Conservation (phyloP, 2,797 vertebrate genomes). For the Phoeniculus purpureus region DNA sequence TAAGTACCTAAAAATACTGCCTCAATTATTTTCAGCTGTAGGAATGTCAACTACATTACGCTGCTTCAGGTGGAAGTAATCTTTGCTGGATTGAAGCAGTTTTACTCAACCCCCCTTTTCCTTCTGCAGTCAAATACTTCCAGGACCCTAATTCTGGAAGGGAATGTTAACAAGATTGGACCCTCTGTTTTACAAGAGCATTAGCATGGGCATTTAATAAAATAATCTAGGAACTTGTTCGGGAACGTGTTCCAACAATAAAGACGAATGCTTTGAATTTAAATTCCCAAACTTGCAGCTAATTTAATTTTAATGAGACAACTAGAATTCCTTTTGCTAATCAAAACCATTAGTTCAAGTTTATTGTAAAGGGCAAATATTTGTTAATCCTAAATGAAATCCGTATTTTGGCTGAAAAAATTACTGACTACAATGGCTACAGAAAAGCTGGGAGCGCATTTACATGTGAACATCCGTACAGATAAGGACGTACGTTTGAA, state of each 20-base stretch:
- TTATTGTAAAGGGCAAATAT: not conserved
- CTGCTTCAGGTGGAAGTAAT: not conserved
- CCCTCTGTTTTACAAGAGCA: constrained; percentile 13
- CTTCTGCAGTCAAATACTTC: not conserved
- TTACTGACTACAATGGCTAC: no score
- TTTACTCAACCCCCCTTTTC: not conserved
- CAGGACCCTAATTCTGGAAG: not conserved
- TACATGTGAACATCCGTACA: no score
- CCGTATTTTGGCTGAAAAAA: no score
- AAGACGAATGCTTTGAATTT: constrained; percentile 48
- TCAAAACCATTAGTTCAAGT: constrained; percentile 1
- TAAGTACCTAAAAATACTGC: not conserved
- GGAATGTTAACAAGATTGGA: not conserved
- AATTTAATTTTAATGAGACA: constrained; percentile 38
- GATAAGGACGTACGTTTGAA: no score
- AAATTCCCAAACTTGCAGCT: constrained; percentile 26
- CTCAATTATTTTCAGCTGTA: not conserved
- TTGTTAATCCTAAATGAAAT: no score
- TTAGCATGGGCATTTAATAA: not conserved
- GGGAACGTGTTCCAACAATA: not conserved
- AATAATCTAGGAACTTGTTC: not conserved
- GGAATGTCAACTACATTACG: not conserved
- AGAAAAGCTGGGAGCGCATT: no score
- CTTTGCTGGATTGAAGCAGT: not conserved
- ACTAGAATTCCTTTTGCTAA: constrained; percentile 25